Base-by-base conservation (phyloP, 2,113 vertebrate genomes). In the Cercopithecus mona region DNA sequence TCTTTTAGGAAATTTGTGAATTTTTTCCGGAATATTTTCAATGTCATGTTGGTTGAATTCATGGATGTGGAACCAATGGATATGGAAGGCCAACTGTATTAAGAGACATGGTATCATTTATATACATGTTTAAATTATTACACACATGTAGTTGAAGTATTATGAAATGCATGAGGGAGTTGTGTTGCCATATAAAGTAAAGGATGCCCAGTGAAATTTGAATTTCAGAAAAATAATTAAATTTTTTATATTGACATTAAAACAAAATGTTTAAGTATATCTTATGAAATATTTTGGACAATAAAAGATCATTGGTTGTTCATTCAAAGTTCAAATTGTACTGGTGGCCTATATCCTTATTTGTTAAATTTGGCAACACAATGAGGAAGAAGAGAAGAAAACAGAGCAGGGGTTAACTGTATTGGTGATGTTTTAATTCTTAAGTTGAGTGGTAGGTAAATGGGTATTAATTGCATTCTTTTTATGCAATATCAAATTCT, bases 401-500 rank as follows among this genome's bases (percentile, higher is more conserved):
- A 7, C n/a, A 94, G 1, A 80, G 1, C 6, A 3, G 3, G 1
- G 16, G 43, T 83, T 17, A 66, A 17, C 35, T 79, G 23, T 45
- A 75, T 8, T 72, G 27, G 11, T 76, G 4, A 73, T 73, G n/a
- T 48, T 68, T 93, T 73, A 43, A 48, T 82, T 92, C 38, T 82
- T 86, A 91, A 64, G 8, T 40, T 89, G 52, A 27, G 20, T 82
- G 7, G 20, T 38, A 22, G 32, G 32, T 50, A 90, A 83, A 30
- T 88, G 52, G 52, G 25, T 68, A 81, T 55, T 61, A 55, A 83
- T 45, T 57, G 9, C 14, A 59, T 55, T 96, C n/a, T 81, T 88
- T 95, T 88, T 55, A 87, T 64, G 32, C 2, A 10, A 89, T 68
- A 86, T 95, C n/a, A 75, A 96, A 89, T 7, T 76, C 11, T 94